These are phyloP conservation scores for Microcebus murinus DNA, from an alignment of 2,113 vertebrate genomes.

Conservation along the genomic window DNA sequence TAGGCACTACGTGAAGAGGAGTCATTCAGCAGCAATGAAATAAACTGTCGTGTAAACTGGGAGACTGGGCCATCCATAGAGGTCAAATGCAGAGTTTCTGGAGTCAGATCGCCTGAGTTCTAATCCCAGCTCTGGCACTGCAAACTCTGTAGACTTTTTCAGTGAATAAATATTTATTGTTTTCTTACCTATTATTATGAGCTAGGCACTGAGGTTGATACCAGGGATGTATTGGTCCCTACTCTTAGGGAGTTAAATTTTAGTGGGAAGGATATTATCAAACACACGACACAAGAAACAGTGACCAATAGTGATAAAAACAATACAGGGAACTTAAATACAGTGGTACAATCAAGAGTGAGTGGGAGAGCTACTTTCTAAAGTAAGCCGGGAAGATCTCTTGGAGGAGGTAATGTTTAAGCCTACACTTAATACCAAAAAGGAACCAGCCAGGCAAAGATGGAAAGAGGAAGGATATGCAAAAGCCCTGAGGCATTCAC, in stretches of 20 bases:
- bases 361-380: neutral
- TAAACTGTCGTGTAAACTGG: neutral
- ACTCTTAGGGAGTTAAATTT: neutral
- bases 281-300: neutral
- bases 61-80: neutral
- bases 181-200: neutral
- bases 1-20: neutral
- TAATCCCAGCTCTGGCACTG: neutral
- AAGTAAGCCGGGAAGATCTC: neutral
- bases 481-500: neutral
- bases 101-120: neutral
- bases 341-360: neutral
- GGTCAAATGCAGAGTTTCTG: neutral
- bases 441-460: neutral
- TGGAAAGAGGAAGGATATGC: neutral
- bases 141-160: neutral
- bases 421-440: neutral
- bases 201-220: neutral
- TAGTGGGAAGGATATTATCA: neutral
- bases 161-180: neutral
- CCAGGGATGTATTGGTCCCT: neutral
- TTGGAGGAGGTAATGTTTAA: neutral
- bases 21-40: neutral
- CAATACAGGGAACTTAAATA: neutral
- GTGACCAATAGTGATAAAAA: neutral